Evolutionary conservation across 2,797 vertebrate genomes (phyloP), one percentile per base, ranked within the genome.

Genomic region (Malurus splendens): DNA sequence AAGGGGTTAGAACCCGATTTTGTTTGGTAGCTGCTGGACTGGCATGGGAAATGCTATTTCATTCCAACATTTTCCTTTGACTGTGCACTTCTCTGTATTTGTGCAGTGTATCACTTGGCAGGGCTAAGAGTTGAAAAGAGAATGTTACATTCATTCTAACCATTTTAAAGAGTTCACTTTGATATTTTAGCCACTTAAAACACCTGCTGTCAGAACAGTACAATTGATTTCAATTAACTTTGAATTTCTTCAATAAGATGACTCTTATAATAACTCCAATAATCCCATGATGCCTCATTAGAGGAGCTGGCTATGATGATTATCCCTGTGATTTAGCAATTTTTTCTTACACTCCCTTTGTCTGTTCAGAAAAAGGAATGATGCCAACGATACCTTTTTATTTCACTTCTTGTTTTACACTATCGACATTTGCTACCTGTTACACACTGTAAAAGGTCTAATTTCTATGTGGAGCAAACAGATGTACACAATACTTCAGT

Each of bases 281-380:
- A 96, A 96, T 98, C 97, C 97, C 97, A 94, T 51, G 86, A 81
- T 76, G 92, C 94, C 97, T 98, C 96, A 95, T 98, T 97, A 97
- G 95, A 90, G 94, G 83, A 86, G 92, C 94, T 87, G 94, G 94
- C 96, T 74, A 82, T 57, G 93, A 83, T 91, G 95, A 96, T 96
- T 95, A 94, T 82, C 86, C 80, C 89, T 84, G 93, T 91, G 96
- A 94, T 95, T 95, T 94, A 92, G 88, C 94, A 95, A 89, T 91
- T 95, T 96, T 96, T 94, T 80, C 89, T 76, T 95, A 92, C 91
- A 88, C 54, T 51, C 82, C 91, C 90, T 94, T 87, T 87, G 88
- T 96, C 94, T 95, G 62, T 93, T 91, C 78, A 84, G 94, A 89
- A 94, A 82, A 92, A 27, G 28, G 89, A 74, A 66, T 87, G 56